A percentile compares a stretch with the other conserved stretches of the same genome.
Conservation (phyloP, 2,797 vertebrate species). For the Alcedo quadribrachys region DNA sequence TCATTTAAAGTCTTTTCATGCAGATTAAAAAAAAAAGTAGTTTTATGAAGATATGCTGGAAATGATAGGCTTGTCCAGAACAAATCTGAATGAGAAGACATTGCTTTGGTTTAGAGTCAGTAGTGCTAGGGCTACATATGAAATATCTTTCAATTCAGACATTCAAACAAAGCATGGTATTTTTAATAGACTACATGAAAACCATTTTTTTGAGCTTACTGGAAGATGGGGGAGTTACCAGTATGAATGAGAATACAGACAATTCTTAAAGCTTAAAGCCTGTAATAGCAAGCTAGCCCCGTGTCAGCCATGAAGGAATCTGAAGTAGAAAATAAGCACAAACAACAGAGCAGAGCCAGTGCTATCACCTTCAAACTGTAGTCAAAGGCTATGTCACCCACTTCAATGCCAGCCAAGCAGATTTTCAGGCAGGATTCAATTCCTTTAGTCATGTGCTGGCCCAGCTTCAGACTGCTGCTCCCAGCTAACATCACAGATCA, state of each 20-base stretch:
- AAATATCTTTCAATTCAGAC: background rate
- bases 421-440: background rate
- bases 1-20: background rate
- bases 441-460: background rate
- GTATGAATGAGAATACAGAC: background rate
- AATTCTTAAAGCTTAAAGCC: background rate
- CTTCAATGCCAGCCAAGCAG: background rate
- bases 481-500: accelerated
- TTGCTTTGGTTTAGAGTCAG: background rate
- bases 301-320: background rate
- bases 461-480: background rate
- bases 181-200: background rate
- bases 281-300: background rate
- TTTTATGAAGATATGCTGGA: background rate
- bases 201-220: background rate
- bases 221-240: background rate
- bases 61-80: background rate
- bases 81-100: background rate
- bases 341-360: background rate
- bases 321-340: background rate
- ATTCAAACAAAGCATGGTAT: background rate
- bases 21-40: background rate
- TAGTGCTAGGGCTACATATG: background rate
- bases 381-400: background rate
- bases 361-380: background rate